phyloP scores from a whole-genome alignment of 2,113 vertebrate genomes.

The Microtus montanus region DNA sequence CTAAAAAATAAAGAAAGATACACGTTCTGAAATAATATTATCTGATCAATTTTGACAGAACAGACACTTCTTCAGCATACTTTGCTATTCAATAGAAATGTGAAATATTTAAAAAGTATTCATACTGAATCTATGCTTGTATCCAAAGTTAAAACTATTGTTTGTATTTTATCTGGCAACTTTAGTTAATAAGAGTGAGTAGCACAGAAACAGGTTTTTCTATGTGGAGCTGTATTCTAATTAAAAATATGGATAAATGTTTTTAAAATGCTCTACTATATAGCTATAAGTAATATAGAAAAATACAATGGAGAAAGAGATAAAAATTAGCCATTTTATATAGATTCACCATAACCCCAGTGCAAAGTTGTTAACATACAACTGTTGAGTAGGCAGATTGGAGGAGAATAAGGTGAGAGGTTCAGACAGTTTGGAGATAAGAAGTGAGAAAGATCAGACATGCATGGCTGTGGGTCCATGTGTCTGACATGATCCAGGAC shows the following conservation, averaged over 20 bases:
- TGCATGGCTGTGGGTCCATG: too few species aligned
- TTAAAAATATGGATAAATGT: neutral
- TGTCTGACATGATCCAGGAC: accelerated
- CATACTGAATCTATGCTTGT: neutral
- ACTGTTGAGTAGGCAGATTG: neutral
- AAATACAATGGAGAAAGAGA: neutral
- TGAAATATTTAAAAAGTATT: neutral
- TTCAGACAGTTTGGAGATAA: neutral
- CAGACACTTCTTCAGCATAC: neutral
- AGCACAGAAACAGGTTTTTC: neutral
- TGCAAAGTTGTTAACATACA: neutral
- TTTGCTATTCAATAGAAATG: neutral
- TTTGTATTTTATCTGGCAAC: neutral
- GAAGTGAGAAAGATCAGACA: neutral
- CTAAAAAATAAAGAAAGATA: neutral
- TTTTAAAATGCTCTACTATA: neutral
- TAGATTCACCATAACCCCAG: accelerated
- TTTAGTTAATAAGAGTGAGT: neutral
- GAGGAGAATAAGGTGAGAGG: neutral
- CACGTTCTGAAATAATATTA: neutral
- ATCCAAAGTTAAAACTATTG: neutral
- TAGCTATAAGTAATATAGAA: neutral
- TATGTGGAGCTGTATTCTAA: neutral
- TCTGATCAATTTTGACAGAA: neutral
- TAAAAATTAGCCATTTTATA: neutral